These are phyloP conservation scores for Dynastes hyllus DNA, from an alignment of 2,888 invertebrate genomes.

Conservation along the genomic window DNA sequence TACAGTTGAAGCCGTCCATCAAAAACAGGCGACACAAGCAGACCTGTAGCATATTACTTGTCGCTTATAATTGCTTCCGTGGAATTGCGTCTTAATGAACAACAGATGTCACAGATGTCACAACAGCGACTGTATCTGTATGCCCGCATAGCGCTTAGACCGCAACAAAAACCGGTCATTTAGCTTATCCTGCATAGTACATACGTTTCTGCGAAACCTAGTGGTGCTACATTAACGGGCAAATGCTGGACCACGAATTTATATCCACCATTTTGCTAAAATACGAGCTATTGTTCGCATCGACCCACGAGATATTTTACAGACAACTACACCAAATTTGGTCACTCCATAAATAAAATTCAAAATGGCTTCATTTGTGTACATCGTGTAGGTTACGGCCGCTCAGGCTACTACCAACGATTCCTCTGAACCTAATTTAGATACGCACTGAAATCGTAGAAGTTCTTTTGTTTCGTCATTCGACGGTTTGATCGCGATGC, in stretches of 20 bases:
- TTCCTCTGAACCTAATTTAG: slow-evolving; percentile 63
- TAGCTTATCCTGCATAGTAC: not conserved
- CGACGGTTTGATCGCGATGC: slow-evolving; percentile 30
- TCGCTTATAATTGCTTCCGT: too few species aligned
- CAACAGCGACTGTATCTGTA: too few species aligned
- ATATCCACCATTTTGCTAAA: slow-evolving; percentile 68
- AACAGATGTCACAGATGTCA: too few species aligned
- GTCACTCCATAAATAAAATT: slow-evolving; percentile 71
- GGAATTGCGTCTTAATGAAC: too few species aligned
- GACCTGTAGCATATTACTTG: too few species aligned
- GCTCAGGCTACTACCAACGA: not conserved
- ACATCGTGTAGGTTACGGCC: slow-evolving; percentile 56
- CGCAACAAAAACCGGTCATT: too few species aligned
- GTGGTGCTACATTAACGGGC: slow-evolving; percentile 65
- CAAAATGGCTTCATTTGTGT: slow-evolving; percentile 72
- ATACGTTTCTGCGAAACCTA: slow-evolving; percentile 66
- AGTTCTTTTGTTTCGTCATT: slow-evolving; percentile 41
- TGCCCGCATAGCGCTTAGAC: too few species aligned
- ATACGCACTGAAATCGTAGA: slow-evolving; percentile 49
- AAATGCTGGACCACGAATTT: slow-evolving; percentile 66
- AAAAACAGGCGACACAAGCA: too few species aligned
- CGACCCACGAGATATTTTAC: slow-evolving; percentile 70
- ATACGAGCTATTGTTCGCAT: slow-evolving; percentile 70
- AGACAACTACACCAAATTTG: slow-evolving; percentile 72
- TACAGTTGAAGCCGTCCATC: too few species aligned